These are phyloP conservation scores for Ips typographus DNA, from an alignment of 1,140 invertebrate genomes.

Conservation along the genomic window DNA sequence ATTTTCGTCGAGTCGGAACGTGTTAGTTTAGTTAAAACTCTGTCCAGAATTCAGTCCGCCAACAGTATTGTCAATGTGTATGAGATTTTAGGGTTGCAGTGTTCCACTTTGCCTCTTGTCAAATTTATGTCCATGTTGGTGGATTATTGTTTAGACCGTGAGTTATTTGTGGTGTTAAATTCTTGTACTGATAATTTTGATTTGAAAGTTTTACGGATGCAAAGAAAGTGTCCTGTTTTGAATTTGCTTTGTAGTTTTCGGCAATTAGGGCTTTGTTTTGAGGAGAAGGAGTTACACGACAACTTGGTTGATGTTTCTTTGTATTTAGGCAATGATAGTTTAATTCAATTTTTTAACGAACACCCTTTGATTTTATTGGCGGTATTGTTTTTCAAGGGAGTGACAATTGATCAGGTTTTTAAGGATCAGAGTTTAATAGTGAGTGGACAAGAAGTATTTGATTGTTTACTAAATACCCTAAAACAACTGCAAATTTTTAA, in stretches of 20 bases:
- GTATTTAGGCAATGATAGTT: slow-evolving; percentile 45
- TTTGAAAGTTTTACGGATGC: slow-evolving; percentile 33
- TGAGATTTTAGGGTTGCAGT: slow-evolving; percentile 56
- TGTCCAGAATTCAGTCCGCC: slow-evolving; percentile 56
- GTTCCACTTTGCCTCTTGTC: slow-evolving; percentile 56
- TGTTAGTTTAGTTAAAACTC: slow-evolving; percentile 55
- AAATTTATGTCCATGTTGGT: slow-evolving; percentile 58
- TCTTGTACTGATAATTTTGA: slow-evolving; percentile 53
- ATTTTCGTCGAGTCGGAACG: slow-evolving; percentile 57
- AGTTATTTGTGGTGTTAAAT: slow-evolving; percentile 56
- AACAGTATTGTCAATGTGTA: slow-evolving; percentile 58
- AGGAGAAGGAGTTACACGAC: slow-evolving; percentile 39
- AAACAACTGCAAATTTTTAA: slow-evolving; percentile 8
- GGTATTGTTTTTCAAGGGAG: slow-evolving; percentile 44
- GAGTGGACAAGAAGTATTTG: not conserved
- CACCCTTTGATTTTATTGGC: slow-evolving; percentile 53
- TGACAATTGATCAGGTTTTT: too few species aligned
- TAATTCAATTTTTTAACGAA: slow-evolving; percentile 49
- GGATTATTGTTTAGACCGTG: slow-evolving; percentile 58
- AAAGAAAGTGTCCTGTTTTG: slow-evolving; percentile 39
- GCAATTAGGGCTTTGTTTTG: slow-evolving; percentile 42
- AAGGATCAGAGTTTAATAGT: slow-evolving; percentile 9
- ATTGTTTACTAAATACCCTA: slow-evolving; percentile 32
- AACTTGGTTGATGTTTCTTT: slow-evolving; percentile 47
- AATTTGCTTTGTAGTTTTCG: slow-evolving; percentile 48